Percentiles rank a stretch among this genome's conserved stretches.
phyloP scores from a whole-genome alignment of 2,797 vertebrate genomes.

The Cynopterus sphinx region DNA sequence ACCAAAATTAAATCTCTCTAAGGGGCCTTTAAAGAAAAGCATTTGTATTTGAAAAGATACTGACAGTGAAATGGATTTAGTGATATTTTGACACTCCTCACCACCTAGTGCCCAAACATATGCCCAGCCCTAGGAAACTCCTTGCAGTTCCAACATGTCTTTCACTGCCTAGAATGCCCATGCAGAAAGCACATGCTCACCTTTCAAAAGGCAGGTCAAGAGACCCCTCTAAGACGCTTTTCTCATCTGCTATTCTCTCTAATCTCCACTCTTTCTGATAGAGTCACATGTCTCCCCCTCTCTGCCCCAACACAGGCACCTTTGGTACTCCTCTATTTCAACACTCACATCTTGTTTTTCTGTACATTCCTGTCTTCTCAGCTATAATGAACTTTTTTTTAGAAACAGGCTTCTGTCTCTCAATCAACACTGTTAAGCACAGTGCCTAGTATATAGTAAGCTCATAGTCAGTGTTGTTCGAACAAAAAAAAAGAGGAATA shows the following conservation, averaged over 20 bases:
- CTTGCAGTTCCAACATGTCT: neutral
- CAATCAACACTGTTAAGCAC: neutral
- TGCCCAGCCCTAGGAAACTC: neutral
- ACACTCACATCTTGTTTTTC: neutral
- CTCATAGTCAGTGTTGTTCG: neutral
- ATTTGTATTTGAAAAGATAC: neutral
- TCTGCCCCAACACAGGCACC: neutral
- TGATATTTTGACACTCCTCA: neutral
- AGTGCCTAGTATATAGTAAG: neutral
- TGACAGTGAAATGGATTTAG: neutral
- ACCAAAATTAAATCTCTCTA: neutral
- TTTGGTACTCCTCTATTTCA: neutral
- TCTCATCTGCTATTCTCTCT: neutral
- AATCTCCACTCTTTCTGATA: neutral
- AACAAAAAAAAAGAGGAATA: neutral
- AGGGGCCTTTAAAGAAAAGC: neutral
- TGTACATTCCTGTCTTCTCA: neutral
- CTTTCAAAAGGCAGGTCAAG: neutral
- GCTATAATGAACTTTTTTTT: neutral
- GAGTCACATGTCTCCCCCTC: accelerated
- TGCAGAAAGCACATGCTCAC: neutral
- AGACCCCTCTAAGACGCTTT: neutral
- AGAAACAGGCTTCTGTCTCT: neutral
- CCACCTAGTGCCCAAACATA: neutral
- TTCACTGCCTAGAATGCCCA: neutral